Base-by-base conservation (phyloP, 2,113 vertebrate species). In the Thunnus maccoyii region DNA sequence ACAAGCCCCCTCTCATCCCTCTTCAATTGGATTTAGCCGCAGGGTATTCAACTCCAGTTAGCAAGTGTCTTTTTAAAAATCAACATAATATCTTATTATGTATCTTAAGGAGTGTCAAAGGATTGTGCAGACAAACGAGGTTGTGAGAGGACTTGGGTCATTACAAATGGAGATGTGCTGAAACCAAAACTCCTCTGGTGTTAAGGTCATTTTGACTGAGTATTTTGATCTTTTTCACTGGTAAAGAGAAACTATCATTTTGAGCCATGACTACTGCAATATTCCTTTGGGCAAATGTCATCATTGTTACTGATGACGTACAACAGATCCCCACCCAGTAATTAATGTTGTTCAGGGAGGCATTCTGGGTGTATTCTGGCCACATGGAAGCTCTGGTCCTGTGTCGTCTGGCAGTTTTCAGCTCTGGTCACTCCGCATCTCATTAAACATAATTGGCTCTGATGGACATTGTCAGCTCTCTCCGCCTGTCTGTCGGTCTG, bases 391-490 rank as follows among this genome's bases (percentile, higher is more conserved):
- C 36, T 82, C 1, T 75, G 9, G 36, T 6, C 36, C 68, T 67
- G 78, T 76, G 76, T 76, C 55, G 63, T 83, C 81, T 85, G 82
- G 78, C 84, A 89, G 83, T 64, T 75, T 75, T 72, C 80, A 16
- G 74, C 73, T 56, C 83, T 78, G 75, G 73, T 82, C 79, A 72
- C 85, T 80, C 88, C 13, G 61, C 80, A 86, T 93, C 83, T 89
- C 78, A 92, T 94, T 91, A 92, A 64, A 68, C 16, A 51, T 93
- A 93, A 92, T 93, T 82, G 80, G 72, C 71, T 92, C 73, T 82
- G 87, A 93, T 36, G 16, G 88, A 89, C 92, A 90, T 72, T 78
- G 85, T 72, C 76, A 62, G 65, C 48, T 27, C 46, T 41, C 41
- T 76, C 36, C 65, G 36, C 80, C 41, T 54, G 65, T 63, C 63